Evolutionary conservation across 2,797 vertebrate genomes (phyloP).

Genomic region (Xenops minutus): DNA sequence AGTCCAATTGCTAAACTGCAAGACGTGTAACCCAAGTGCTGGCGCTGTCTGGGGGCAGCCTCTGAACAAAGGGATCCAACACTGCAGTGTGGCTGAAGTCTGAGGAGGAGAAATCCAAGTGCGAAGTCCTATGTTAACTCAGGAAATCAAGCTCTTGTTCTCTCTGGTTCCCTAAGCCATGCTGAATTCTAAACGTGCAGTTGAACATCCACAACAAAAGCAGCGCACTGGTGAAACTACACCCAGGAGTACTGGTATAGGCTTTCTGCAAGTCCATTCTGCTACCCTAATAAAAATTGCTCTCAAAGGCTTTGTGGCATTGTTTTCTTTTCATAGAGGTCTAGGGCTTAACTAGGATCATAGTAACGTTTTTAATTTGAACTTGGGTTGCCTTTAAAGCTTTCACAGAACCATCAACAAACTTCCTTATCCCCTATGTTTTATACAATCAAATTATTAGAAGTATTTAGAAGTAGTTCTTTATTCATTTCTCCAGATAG

Average conservation of each 20-base stretch:
- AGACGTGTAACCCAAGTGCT: neutral
- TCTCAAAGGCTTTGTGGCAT: constrained; percentile 68
- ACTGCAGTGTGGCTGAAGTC: neutral
- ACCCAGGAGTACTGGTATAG: constrained; percentile 58
- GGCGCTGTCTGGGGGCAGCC: neutral
- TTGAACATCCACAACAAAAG: constrained; percentile 36
- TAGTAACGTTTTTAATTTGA: neutral
- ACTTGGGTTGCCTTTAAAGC: neutral
- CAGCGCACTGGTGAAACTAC: constrained; percentile 14
- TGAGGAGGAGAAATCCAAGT: neutral
- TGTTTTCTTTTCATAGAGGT: constrained; percentile 54
- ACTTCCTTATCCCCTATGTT: fast-evolving
- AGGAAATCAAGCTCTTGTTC: constrained; percentile 65
- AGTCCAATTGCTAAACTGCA: neutral
- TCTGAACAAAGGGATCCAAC: neutral
- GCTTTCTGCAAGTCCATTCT: constrained; percentile 74
- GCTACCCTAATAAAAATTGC: constrained; percentile 78
- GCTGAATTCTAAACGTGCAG: constrained; percentile 27
- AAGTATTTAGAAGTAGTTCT: neutral
- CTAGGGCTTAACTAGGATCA: neutral
- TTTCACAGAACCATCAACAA: neutral
- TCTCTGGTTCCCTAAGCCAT: constrained; percentile 60
- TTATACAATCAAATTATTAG: fast-evolving
- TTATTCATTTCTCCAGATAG: neutral
- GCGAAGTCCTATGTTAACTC: constrained; percentile 51